phyloP scores from a whole-genome alignment of 1,140 invertebrate genomes.

The Aplysia californica region DNA sequence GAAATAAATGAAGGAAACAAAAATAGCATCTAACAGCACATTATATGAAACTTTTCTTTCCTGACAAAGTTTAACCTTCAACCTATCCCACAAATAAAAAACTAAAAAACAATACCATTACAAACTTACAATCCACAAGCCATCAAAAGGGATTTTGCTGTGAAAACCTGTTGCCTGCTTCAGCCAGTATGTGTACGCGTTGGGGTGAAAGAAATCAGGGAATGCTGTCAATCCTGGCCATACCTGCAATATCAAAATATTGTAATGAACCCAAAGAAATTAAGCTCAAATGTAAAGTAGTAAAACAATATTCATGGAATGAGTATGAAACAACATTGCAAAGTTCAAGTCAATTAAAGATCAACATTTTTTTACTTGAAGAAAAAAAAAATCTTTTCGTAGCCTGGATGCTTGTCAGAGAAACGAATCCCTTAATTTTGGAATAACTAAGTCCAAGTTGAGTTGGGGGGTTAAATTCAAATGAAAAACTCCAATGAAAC shows the following conservation, averaged over 20 bases:
- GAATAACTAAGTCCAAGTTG: too few relatives aligned
- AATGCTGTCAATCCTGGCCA: slow-evolving; percentile 66
- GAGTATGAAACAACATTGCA: not conserved
- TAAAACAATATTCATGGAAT: not conserved
- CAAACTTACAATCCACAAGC: slow-evolving; percentile 53
- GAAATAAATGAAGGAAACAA: too few relatives aligned
- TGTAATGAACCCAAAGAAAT: not conserved
- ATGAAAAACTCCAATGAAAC: too few relatives aligned
- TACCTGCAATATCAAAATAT: slow-evolving; percentile 18
- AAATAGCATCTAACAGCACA: too few relatives aligned
- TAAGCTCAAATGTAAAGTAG: not conserved
- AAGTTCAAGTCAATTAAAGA: not conserved
- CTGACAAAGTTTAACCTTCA: too few relatives aligned
- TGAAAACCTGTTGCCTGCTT: slow-evolving; percentile 79
- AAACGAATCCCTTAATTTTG: not conserved
- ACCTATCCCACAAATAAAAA: too few relatives aligned
- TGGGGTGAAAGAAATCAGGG: slow-evolving; percentile 86
- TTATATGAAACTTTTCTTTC: too few relatives aligned
- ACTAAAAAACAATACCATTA: too few relatives aligned
- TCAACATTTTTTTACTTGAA: not conserved
- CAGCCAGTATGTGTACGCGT: slow-evolving; percentile 79
- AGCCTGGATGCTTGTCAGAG: not conserved
- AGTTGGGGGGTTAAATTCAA: too few relatives aligned
- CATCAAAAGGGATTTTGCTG: slow-evolving; percentile 73
- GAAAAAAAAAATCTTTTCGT: not conserved